Percentiles rank a stretch among this genome's conserved stretches.
Evolutionary conservation across 2,113 vertebrate species (phyloP).

Genomic region (Ciconia stormi): DNA sequence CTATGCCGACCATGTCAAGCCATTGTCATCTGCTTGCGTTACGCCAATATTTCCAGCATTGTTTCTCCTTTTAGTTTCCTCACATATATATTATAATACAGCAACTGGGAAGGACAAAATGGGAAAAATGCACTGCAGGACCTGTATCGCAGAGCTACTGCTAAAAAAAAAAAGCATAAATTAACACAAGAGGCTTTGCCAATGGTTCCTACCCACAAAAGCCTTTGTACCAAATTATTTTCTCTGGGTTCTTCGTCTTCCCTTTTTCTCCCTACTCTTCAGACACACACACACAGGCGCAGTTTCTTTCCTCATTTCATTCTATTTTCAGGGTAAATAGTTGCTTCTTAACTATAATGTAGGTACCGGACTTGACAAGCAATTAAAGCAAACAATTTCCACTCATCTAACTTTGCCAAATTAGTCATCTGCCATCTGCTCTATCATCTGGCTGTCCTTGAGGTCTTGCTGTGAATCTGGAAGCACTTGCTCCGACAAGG

Average conservation of each 20-base stretch:
- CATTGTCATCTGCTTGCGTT: not conserved
- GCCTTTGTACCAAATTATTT: not conserved
- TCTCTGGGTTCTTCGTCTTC: not conserved
- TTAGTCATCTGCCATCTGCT: conserved; percentile 89
- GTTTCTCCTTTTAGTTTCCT: not conserved
- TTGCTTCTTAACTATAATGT: conserved; percentile 79
- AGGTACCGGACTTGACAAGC: conserved; percentile 86
- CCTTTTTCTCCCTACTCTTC: not conserved
- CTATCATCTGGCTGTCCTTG: conserved; percentile 82
- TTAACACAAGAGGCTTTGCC: not conserved
- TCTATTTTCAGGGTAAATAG: conserved; percentile 63
- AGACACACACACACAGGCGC: not conserved
- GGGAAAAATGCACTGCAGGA: not conserved
- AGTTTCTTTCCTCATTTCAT: conserved; percentile 35
- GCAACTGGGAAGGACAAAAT: not conserved
- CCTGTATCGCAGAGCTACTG: not conserved
- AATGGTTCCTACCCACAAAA: not conserved
- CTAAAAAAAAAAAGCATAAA: not conserved
- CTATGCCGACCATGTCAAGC: not conserved
- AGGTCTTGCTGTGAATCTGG: conserved; percentile 78
- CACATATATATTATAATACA: not conserved
- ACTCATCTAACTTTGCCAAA: conserved; percentile 84
- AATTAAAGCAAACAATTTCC: conserved; percentile 91
- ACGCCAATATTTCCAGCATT: not conserved
- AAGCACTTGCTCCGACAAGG: conserved; percentile 44